Conservation (phyloP, 2,797 vertebrate species). For the Xerus rutilus region DNA sequence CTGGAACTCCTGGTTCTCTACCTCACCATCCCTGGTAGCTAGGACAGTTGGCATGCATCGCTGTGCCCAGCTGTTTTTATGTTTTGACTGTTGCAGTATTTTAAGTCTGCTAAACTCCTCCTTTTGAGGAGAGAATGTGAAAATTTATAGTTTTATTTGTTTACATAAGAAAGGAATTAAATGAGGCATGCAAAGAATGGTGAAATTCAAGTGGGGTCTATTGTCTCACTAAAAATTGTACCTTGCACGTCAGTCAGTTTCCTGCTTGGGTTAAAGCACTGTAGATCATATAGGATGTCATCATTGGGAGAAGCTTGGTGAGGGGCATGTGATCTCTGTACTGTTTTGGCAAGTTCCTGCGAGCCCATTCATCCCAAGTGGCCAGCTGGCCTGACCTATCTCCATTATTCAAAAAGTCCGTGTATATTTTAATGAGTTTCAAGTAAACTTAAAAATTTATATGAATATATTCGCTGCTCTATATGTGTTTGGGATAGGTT, state of each 20-base stretch:
- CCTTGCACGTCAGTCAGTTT: background rate
- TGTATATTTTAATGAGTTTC: slow-evolving; percentile 8
- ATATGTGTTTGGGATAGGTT: background rate
- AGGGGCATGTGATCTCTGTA: background rate
- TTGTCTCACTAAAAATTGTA: background rate
- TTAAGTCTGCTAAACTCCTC: slow-evolving; percentile 6
- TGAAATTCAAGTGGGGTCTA: background rate
- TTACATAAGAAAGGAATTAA: background rate
- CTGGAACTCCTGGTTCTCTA: too few species aligned
- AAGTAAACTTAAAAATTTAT: background rate
- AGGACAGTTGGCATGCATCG: background rate
- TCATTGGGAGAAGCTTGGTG: background rate
- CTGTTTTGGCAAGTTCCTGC: background rate
- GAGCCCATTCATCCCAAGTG: background rate
- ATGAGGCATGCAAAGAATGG: background rate
- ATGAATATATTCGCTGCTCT: background rate
- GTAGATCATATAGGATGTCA: background rate
- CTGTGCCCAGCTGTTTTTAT: background rate
- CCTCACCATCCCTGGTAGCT: background rate
- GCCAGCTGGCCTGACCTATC: background rate
- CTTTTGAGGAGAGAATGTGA: background rate
- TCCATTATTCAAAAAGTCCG: background rate
- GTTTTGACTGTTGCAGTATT: background rate
- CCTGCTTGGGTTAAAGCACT: background rate
- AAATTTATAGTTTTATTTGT: background rate